Percentiles rank a stretch among this genome's conserved stretches.
Evolutionary conservation across 2,888 invertebrate species (phyloP).

Genomic region (Catocala nupta): DNA sequence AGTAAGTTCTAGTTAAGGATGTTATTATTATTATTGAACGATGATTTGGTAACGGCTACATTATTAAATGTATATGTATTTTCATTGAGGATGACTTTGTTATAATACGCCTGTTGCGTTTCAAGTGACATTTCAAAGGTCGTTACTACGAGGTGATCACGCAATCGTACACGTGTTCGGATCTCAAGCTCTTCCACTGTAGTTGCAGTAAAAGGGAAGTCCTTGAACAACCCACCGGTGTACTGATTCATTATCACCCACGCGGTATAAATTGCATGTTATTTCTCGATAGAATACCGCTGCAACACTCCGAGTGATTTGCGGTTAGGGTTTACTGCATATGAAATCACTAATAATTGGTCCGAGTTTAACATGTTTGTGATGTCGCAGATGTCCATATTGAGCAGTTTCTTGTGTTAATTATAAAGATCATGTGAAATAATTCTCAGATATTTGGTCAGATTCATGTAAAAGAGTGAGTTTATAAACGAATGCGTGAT

Average conservation of each 20-base stretch:
- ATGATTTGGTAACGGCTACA: background rate
- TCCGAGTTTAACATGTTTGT: constrained; percentile 1
- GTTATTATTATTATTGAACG: constrained; percentile 3
- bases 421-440: background rate
- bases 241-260: constrained; percentile 80
- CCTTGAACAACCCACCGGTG: constrained; percentile 78
- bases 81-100: constrained; percentile 17
- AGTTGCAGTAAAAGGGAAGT: constrained; percentile 80
- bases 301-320: constrained; percentile 44
- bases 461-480: too few species aligned
- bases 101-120: background rate
- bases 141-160: constrained; percentile 25
- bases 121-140: constrained; percentile 19
- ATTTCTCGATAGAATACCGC: constrained; percentile 57
- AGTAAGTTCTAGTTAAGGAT: constrained; percentile 1
- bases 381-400: constrained; percentile 1
- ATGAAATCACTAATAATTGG: constrained; percentile 36
- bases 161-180: constrained; percentile 47
- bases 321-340: constrained; percentile 48
- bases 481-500: too few species aligned
- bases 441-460: background rate
- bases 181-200: constrained; percentile 60
- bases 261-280: constrained; percentile 66
- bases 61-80: constrained; percentile 5
- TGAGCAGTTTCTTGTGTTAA: constrained; percentile 6